A percentile compares a stretch with the other conserved stretches of the same genome.
Evolutionary conservation across 2,888 invertebrate species (phyloP).

Genomic region (Catocala nupta): DNA sequence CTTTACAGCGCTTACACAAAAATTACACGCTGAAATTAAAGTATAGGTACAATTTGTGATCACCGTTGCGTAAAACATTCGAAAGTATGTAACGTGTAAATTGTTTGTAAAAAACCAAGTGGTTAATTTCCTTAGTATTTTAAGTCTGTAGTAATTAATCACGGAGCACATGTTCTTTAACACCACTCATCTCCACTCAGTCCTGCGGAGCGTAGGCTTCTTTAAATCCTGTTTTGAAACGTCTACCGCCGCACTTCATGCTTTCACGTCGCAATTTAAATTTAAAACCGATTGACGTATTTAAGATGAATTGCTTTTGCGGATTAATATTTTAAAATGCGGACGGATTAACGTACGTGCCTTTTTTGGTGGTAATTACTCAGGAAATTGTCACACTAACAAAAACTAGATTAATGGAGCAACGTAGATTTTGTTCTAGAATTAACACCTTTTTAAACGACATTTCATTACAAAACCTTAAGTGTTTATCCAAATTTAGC

Average conservation of each 20-base stretch:
- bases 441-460: background rate
- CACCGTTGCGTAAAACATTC: too few species aligned
- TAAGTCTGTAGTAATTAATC: background rate
- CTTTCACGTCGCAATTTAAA: conserved; percentile 48
- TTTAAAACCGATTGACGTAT: conserved; percentile 51
- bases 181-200: background rate
- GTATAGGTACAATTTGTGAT: too few species aligned
- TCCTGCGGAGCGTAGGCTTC: conserved; percentile 6
- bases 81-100: too few species aligned
- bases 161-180: background rate
- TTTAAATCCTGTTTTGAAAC: conserved; percentile 47
- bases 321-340: conserved; percentile 38
- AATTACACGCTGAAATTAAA: too few species aligned
- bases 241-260: conserved; percentile 38
- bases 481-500: conserved; percentile 14
- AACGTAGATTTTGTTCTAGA: background rate
- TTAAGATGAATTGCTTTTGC: conserved; percentile 38
- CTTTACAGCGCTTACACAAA: too few species aligned
- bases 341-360: conserved; percentile 19
- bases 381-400: conserved; percentile 17
- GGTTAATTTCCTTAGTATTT: background rate
- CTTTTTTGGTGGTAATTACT: conserved; percentile 28
- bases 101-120: too few species aligned
- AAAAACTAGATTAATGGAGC: too few species aligned
- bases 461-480: conserved; percentile 6